A percentile compares a stretch with the other conserved stretches of the same genome.
Conservation (phyloP, 37 sponge, comb jelly and placozoan species). For the Cladorhizidae sp. region DNA sequence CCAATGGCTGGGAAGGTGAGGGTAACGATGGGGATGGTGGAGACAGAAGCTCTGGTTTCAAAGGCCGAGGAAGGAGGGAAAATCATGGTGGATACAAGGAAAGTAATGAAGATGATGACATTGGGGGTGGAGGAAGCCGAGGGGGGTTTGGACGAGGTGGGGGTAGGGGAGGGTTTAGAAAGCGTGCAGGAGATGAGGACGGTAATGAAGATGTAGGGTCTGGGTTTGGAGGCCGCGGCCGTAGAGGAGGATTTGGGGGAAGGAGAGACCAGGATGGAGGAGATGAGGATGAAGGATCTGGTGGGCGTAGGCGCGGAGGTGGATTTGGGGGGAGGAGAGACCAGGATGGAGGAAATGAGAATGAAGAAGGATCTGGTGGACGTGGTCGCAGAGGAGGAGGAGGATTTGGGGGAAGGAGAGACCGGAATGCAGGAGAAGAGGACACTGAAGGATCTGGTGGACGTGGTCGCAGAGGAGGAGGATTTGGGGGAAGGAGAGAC, state of each 20-base stretch:
- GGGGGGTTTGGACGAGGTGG: neutral
- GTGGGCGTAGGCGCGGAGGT: neutral
- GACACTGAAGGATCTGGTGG: constrained; percentile 6
- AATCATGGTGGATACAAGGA: neutral
- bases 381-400: neutral
- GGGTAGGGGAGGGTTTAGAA: neutral
- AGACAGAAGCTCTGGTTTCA: neutral
- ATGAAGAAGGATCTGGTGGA: neutral
- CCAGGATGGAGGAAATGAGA: neutral
- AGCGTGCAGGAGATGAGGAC: neutral
- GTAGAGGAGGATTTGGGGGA: neutral
- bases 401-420: constrained; percentile 1
- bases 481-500: constrained; percentile 2
- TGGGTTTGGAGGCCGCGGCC: neutral
- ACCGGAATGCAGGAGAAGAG: constrained; percentile 6
- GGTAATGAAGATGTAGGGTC: neutral
- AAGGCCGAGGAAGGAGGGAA: neutral
- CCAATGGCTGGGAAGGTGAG: neutral
- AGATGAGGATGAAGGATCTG: neutral
- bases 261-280: neutral
- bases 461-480: constrained; percentile 18
- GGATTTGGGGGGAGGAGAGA: neutral
- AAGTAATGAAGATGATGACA: too few relatives aligned
- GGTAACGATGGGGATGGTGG: neutral
- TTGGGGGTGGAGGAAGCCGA: neutral